Base-by-base conservation (phyloP, 2,888 invertebrate species). In the Nephrocerus scutellatus region DNA sequence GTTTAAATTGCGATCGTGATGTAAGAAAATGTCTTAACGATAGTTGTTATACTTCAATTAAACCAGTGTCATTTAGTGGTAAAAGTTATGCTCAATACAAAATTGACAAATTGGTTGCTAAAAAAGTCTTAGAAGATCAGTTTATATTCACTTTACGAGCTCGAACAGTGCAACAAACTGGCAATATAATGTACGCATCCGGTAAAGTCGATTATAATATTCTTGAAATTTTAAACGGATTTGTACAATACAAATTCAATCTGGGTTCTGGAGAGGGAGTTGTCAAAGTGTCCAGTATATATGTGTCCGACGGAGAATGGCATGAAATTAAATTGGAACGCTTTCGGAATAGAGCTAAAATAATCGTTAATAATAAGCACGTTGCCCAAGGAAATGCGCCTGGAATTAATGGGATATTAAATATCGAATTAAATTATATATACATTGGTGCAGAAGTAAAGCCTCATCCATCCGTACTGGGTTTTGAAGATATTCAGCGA, bases 141-240 rank as follows among this genome's bases (percentile, higher is more conserved):
- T 74, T 95, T 47, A 76, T 78, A 49, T 70, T 92, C 39, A 79
- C 85, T 33, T 65, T 95, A 53, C 76, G 86, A 48, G 76, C 96
- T 47, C 76, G 89, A 52, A 93, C 93, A 12, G 76, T 84, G 44
- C 80, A 87, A 66, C 76, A 80, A 19, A 83, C 87, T 20, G 93
- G 91, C 31, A 85, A 84, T 54, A 70, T 96, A 26, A 79, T 91
- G 77, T 84, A 83, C 63, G 84, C 84, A 6, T 78, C 83, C 35
- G 95, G 93, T 1, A 81, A 82, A 58, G 77, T 88, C 30, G 95
- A 96, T 65, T 91, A 87, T 66, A 89, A 88, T 54, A 79, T 87
- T 49, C 72, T 96, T 39, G 92, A 95, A 75, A 74, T 85, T 37
- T 80, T 79, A 13, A 85, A 89, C 63, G 95, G 93, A 1, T 77